Evolutionary conservation across 2,113 vertebrate genomes (phyloP).

Genomic region (Apodemus sylvaticus): DNA sequence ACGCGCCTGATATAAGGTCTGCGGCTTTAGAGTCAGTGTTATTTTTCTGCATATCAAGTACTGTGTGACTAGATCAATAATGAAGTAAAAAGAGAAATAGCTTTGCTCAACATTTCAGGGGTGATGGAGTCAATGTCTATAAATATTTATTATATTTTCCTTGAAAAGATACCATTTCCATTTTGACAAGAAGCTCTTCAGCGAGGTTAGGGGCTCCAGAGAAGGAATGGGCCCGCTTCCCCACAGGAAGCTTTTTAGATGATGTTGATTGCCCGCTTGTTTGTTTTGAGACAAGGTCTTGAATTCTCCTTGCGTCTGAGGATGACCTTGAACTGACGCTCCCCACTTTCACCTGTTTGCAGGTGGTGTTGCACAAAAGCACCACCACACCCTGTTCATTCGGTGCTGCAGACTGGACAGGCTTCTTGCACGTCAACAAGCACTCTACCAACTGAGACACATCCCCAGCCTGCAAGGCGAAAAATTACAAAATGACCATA

Average conservation of each 20-base stretch:
- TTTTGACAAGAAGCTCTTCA: constrained; percentile 3
- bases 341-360: background rate
- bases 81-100: constrained; percentile 35
- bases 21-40: constrained; percentile 34
- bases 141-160: constrained; percentile 55
- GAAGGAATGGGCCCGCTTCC: background rate
- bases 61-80: constrained; percentile 48
- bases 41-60: constrained; percentile 59
- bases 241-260: background rate
- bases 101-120: constrained; percentile 36
- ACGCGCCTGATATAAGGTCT: constrained; percentile 1
- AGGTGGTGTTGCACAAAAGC: background rate
- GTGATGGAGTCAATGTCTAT: constrained; percentile 51
- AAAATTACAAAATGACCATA: background rate
- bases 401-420: background rate
- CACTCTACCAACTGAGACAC: background rate
- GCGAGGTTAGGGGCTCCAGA: background rate
- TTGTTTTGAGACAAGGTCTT: background rate
- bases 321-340: background rate
- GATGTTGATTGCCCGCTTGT: background rate
- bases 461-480: too few species aligned
- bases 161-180: constrained; percentile 43
- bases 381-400: background rate
- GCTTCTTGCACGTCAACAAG: background rate
- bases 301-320: background rate